These are phyloP conservation scores for Chelonus insularis DNA, from an alignment of 1,140 invertebrate genomes.

Conservation along the genomic window DNA sequence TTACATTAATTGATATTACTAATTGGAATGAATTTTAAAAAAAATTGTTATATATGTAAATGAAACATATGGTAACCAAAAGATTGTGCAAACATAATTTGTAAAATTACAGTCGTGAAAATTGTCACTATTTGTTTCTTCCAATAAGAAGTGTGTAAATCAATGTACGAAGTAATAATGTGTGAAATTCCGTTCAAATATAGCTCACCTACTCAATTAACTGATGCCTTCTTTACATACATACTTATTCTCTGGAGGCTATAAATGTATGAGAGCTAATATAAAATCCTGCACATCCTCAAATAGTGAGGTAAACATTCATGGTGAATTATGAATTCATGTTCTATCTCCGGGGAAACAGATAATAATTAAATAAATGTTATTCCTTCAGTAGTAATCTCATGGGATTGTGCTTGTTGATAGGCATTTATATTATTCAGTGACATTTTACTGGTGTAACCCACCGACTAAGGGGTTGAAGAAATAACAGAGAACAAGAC, in stretches of 20 bases:
- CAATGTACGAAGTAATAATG: constrained; percentile 19
- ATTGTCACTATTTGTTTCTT: constrained; percentile 18
- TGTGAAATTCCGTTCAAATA: constrained; percentile 28
- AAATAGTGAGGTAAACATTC: not conserved
- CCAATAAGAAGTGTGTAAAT: constrained; percentile 8
- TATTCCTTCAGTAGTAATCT: constrained; percentile 27
- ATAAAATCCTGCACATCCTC: not conserved
- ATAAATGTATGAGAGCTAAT: not conserved
- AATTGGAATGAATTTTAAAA: too few species aligned
- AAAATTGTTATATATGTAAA: not conserved
- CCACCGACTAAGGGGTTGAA: constrained; percentile 1
- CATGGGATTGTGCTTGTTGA: constrained; percentile 21
- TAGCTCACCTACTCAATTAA: constrained; percentile 17
- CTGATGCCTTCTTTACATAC: constrained; percentile 16
- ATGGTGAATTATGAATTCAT: constrained; percentile 32
- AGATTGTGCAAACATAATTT: constrained; percentile 24
- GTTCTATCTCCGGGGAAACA: constrained; percentile 27
- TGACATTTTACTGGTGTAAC: constrained; percentile 16
- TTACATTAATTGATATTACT: too few species aligned
- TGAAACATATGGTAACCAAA: constrained; percentile 1
- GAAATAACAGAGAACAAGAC: not conserved
- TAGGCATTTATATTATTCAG: constrained; percentile 35
- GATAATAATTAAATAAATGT: constrained; percentile 38
- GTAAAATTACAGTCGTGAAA: constrained; percentile 7
- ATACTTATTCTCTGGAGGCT: not conserved